Base-by-base conservation (phyloP, 2,888 invertebrate genomes). In the Dynastes tityus region DNA sequence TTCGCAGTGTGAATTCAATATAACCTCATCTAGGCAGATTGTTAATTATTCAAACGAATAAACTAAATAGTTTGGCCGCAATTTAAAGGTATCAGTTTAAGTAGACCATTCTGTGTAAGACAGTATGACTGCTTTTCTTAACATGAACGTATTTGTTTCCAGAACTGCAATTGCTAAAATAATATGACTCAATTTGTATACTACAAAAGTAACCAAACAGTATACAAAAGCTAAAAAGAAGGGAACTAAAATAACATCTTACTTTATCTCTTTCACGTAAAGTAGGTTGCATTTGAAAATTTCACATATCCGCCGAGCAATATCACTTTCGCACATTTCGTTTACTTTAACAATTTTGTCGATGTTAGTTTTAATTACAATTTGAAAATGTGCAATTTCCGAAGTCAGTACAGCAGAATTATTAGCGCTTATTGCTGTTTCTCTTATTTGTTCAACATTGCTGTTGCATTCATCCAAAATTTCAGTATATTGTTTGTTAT, bases 191-290 rank as follows among this genome's bases (percentile, higher is more conserved):
- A 45, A 45, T 8, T 45, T 11, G 45, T 45, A 45, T 45, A 8
- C 8, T 45, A 11, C 2, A 45, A 45, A 8, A 45, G 11, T 45
- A 45, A 11, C 0, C 6, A 11, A 45, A 45, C 8, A 45, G 11
- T 45, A 45, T 1, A 45, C 11, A 45, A 45, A 45, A 45, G 45
- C 32, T 37, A 37, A 37, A 37, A 37, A 5, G 5, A 37, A 5
- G 5, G 32, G 32, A 37, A 37, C 5, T 37, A 37, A 37, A 45
- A 45, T 45, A 11, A 37, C 32, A 6, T 49, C 49, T 71, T 63
- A 77, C 77, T 67, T 78, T 40, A 78, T 74, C n/a, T 73, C 64
- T 16, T 64, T 65, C 8, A 74, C 6, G 40, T 73, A 78, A 40
- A 29, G 16, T 6, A 78, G 51, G 65, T 78, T 78, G 22, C 53